phyloP scores from a whole-genome alignment of 2,888 invertebrate genomes.

The Orthosia cruda region DNA sequence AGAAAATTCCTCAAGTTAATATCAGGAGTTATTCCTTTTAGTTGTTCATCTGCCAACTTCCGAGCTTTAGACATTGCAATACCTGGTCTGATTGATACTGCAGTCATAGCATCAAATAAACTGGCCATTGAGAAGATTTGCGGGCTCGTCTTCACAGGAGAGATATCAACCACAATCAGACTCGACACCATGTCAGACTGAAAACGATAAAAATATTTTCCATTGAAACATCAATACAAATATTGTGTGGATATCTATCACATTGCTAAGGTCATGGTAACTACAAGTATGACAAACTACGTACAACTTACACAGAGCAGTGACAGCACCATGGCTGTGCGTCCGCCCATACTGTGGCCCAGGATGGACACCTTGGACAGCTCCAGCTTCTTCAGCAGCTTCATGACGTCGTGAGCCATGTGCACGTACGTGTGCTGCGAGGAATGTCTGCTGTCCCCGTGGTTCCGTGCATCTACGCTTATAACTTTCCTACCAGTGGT shows the following conservation, averaged over 20 bases:
- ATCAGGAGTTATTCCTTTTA: slow-evolving; percentile 92
- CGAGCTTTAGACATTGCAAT: slow-evolving; percentile 94
- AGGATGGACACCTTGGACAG: slow-evolving; percentile 94
- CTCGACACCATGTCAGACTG: slow-evolving; percentile 93
- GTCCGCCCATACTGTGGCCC: slow-evolving; percentile 99
- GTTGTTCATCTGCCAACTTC: slow-evolving; percentile 92
- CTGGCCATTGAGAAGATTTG: slow-evolving; percentile 92
- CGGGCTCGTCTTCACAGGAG: slow-evolving; percentile 93
- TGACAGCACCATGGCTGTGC: slow-evolving; percentile 96
- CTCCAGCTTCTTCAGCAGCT: slow-evolving; percentile 92
- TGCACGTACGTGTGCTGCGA: slow-evolving; percentile 94
- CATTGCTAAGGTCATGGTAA: background rate
- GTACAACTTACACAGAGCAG: slow-evolving; percentile 92
- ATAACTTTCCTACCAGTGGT: slow-evolving; percentile 94
- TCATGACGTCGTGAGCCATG: slow-evolving; percentile 93
- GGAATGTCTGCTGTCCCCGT: slow-evolving; percentile 98
- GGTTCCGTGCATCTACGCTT: slow-evolving; percentile 98
- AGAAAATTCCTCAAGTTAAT: slow-evolving; percentile 94
- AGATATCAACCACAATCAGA: slow-evolving; percentile 94
- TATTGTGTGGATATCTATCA: background rate
- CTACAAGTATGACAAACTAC: slow-evolving; percentile 70
- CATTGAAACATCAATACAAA: background rate
- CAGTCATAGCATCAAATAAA: slow-evolving; percentile 93
- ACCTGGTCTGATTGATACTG: slow-evolving; percentile 92
- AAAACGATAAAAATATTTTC: slow-evolving; percentile 64